These are phyloP conservation scores for Cinara cedri DNA, from an alignment of 2,888 invertebrate genomes.

Conservation along the genomic window DNA sequence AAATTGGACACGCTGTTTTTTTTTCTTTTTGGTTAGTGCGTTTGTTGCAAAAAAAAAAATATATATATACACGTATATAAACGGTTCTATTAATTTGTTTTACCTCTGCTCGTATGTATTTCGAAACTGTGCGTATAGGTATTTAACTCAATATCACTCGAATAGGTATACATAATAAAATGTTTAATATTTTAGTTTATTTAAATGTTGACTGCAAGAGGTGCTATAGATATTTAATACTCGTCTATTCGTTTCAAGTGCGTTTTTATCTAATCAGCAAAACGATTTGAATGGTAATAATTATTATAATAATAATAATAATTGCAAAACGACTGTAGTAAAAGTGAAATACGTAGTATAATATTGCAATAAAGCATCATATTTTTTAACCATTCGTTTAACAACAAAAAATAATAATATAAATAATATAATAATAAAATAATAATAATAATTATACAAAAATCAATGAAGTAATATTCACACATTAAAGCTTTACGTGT, in stretches of 20 bases:
- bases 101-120: not conserved
- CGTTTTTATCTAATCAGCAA: slow-evolving; percentile 40
- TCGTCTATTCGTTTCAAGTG: slow-evolving; percentile 44
- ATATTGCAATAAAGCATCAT: slow-evolving; percentile 32
- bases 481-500: too few species aligned
- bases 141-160: slow-evolving; percentile 1
- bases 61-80: not conserved
- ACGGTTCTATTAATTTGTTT: not conserved
- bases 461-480: too few species aligned
- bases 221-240: not conserved
- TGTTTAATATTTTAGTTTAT: not conserved
- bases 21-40: not conserved
- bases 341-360: slow-evolving; percentile 17
- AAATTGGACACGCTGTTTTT: slow-evolving; percentile 22
- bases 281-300: too few species aligned
- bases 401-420: not conserved
- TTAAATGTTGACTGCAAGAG: too few species aligned
- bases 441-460: too few species aligned
- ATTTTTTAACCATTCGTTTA: not conserved
- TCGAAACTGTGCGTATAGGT: slow-evolving; percentile 25
- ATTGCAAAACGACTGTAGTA: slow-evolving; percentile 38
- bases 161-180: slow-evolving; percentile 10
- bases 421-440: slow-evolving; percentile 9
- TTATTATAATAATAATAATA: not conserved
- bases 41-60: slow-evolving; percentile 34